Percentiles rank a stretch among this genome's conserved stretches.
These are phyloP conservation scores for Glomeris marginata DNA, from an alignment of 2,888 invertebrate species.

Conservation along the genomic window DNA sequence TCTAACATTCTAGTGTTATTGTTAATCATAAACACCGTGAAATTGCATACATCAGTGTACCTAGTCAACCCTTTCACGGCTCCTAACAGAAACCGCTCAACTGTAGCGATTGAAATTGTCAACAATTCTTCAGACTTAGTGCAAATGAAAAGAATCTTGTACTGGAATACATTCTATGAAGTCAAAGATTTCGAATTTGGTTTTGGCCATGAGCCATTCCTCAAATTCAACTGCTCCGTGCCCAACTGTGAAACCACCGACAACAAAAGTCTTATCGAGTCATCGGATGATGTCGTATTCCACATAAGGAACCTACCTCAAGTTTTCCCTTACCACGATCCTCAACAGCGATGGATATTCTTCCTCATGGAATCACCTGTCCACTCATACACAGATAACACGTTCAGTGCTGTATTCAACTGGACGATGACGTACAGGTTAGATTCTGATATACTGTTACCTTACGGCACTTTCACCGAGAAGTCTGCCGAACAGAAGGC, in stretches of 20 bases:
- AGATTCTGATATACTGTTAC: conserved; percentile 20
- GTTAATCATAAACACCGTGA: too few relatives aligned
- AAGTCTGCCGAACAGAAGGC: not conserved
- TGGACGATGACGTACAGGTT: conserved; percentile 24
- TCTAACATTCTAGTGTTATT: too few relatives aligned
- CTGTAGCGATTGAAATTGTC: too few relatives aligned
- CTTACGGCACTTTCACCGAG: not conserved
- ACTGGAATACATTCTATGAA: conserved; percentile 8
- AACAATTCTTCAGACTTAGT: too few relatives aligned
- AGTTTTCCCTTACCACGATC: conserved; percentile 8
- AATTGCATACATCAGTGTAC: too few relatives aligned
- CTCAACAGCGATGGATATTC: conserved; percentile 16
- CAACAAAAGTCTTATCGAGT: conserved; percentile 4
- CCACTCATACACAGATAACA: conserved; percentile 13
- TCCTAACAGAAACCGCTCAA: too few relatives aligned
- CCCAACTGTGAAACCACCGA: conserved; percentile 11
- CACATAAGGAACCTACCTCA: conserved; percentile 14
- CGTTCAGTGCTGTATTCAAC: conserved; percentile 20
- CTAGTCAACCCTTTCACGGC: too few relatives aligned
- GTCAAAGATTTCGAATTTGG: conserved; percentile 4
- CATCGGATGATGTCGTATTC: conserved; percentile 16
- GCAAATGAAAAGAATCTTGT: too few relatives aligned
- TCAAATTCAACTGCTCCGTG: conserved; percentile 1
- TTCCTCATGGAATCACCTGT: conserved; percentile 17
- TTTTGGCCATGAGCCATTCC: conserved; percentile 4